phyloP scores from a whole-genome alignment of 2,113 vertebrate genomes.

The Genyomyrus donnyi region DNA sequence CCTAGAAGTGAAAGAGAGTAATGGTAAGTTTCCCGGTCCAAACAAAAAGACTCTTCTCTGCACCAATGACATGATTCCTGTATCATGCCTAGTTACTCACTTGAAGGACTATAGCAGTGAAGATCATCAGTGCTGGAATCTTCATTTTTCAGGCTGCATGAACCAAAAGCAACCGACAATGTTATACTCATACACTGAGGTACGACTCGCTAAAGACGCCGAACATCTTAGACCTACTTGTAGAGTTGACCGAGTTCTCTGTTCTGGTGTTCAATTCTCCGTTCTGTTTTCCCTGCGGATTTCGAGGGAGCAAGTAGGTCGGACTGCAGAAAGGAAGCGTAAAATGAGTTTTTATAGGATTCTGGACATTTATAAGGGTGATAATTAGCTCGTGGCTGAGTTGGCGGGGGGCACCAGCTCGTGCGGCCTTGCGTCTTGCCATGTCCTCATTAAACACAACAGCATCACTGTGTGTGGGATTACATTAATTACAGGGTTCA shows the following conservation, averaged over 20 bases:
- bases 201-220: background rate
- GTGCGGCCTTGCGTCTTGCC: background rate
- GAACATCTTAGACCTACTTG: background rate
- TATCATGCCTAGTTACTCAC: background rate
- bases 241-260: background rate
- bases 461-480: background rate
- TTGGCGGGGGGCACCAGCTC: background rate
- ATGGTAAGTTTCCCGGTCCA: background rate
- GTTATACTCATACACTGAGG: background rate
- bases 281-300: background rate
- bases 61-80: background rate
- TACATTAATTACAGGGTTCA: background rate
- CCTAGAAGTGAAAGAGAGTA: constrained; percentile 37
- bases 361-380: background rate
- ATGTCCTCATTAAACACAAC: background rate
- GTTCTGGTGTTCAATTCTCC: background rate
- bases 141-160: constrained; percentile 8
- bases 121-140: background rate
- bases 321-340: background rate
- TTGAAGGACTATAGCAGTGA: background rate
- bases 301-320: background rate
- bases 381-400: background rate
- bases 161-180: background rate
- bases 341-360: constrained; percentile 11
- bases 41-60: background rate